Base-by-base conservation (phyloP, 2,113 vertebrate genomes). In the Pangasianodon gigas region DNA sequence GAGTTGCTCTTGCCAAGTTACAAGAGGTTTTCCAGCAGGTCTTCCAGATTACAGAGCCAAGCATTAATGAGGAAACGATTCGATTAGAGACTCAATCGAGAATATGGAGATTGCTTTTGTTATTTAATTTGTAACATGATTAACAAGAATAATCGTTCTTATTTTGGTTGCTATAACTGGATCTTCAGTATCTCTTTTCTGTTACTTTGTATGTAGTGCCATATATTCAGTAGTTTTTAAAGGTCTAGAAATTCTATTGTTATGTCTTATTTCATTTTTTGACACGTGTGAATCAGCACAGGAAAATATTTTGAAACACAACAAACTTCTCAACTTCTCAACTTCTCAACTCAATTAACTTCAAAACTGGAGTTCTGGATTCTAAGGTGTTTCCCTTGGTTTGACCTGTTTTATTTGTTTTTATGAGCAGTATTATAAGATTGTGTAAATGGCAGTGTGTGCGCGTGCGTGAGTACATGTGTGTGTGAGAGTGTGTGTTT, bases 101-200 rank as follows among this genome's bases (percentile, higher is more conserved):
- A 89, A 86, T 29, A 86, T 29, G 5, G 19, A 85, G 37, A 24
- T 52, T 75, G 41, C 24, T 83, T 62, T 52, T 9, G 10, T 18
- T 85, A 65, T 80, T 69, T 71, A n/a, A 82, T 71, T 41, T 90
- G 58, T 86, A 87, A 86, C 41, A 29, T 48, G 16, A 90, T 87
- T 84, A 92, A 92, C 80, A 87, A 86, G 56, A 84, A 86, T 84
- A 37, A 26, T 81, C 71, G 56, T 67, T 41, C 21, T 82, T 77
- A 65, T 86, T 89, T 81, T 52, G 62, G 44, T 89, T 90, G 60
- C 77, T 44, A 84, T 87, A 90, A 91, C 80, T 95, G 85, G 92
- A 87, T 92, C 94, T 94, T 95, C 96, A 94, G 92, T 95, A 96
- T 96, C 96, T 96, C 96, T 95, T 96, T 95, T 95, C 94, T 94